These are phyloP conservation scores for Paramisgurnus dabryanus DNA, from an alignment of 2,113 vertebrate species.

Conservation along the genomic window DNA sequence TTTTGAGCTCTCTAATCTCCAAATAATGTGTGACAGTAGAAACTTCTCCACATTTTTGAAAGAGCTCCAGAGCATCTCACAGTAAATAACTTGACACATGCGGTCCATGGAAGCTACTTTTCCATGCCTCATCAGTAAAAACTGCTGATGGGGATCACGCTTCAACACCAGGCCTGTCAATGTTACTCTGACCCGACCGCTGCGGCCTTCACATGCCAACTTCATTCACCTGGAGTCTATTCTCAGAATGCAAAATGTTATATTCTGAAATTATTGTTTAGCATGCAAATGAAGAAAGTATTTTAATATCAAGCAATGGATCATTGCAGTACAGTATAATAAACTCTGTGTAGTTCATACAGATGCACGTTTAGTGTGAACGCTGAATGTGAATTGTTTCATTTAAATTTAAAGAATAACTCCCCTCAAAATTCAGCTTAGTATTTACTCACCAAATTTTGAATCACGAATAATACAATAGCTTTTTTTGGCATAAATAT, in stretches of 20 bases:
- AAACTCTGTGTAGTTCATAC: too few relatives aligned
- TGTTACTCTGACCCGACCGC: not conserved
- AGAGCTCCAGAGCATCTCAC: conserved; percentile 63
- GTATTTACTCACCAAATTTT: too few relatives aligned
- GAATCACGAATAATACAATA: too few relatives aligned
- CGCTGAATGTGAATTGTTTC: too few relatives aligned
- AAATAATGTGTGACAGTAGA: conserved; percentile 66
- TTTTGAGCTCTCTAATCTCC: conserved; percentile 52
- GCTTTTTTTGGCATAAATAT: too few relatives aligned
- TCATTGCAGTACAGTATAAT: too few relatives aligned
- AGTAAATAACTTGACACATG: conserved; percentile 69
- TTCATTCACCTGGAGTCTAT: not conserved
- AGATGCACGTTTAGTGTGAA: too few relatives aligned
- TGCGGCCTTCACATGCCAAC: not conserved
- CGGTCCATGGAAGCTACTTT: conserved; percentile 59
- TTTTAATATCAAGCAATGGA: too few relatives aligned
- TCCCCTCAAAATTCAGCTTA: too few relatives aligned
- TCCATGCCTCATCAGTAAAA: conserved; percentile 67
- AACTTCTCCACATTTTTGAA: conserved; percentile 65
- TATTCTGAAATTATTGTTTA: not conserved
- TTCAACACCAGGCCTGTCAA: conserved; percentile 29
- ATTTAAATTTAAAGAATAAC: too few relatives aligned
- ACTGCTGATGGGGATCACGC: conserved; percentile 52
- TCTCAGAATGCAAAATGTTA: not conserved
- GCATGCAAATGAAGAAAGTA: too few relatives aligned